phyloP scores from a whole-genome alignment of 2,797 vertebrate species.

The Danio jaintianensis region DNA sequence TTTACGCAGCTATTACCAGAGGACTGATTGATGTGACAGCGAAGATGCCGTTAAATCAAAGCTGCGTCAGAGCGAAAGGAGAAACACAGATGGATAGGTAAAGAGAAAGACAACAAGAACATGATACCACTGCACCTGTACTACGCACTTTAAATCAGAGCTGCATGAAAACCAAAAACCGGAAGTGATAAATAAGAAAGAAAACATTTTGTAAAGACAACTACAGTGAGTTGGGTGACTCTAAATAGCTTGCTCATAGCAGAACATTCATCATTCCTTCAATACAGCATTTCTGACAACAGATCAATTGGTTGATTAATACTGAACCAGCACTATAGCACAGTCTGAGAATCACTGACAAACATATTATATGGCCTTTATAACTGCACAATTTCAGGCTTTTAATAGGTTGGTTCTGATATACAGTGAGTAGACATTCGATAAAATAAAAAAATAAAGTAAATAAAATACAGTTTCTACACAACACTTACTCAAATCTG shows the following conservation, averaged over 20 bases:
- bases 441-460: not conserved
- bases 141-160: conserved; percentile 25
- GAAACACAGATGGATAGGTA: not conserved
- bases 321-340: not conserved
- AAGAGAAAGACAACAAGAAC: conserved; percentile 29
- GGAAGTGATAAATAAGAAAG: not conserved
- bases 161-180: not conserved
- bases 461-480: not conserved
- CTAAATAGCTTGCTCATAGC: not conserved
- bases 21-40: conserved; percentile 42
- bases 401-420: not conserved
- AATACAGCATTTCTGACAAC: not conserved
- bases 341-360: not conserved
- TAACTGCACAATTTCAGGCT: not conserved
- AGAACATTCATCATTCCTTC: not conserved
- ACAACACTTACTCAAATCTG: not conserved
- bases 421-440: too few relatives aligned
- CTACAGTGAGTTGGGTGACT: not conserved
- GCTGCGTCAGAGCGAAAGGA: not conserved
- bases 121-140: not conserved
- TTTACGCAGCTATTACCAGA: conserved; percentile 20
- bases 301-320: not conserved
- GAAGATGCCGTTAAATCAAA: conserved; percentile 14
- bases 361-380: not conserved
- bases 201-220: not conserved